Evolutionary conservation across 2,888 invertebrate genomes (phyloP), one percentile per base, ranked within the genome.

Genomic region (Azorinus chamasolen): DNA sequence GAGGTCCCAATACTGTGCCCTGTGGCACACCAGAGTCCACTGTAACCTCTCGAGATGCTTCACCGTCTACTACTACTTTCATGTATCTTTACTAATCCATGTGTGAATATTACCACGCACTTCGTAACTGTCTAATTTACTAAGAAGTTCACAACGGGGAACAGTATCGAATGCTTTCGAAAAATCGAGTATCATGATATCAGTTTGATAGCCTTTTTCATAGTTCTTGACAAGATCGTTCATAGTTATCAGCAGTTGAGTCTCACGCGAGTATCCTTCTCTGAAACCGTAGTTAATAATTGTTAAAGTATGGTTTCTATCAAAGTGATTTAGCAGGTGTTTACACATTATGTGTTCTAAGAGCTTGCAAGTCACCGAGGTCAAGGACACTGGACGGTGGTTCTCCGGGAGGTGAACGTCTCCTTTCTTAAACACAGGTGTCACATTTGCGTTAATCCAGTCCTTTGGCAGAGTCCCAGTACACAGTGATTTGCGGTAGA

Each of bases 331-430:
- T 22, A 64, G 39, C 6, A 75, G 54, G 39, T 80, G 77, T 53
- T 62, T 63, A 39, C 65, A 74, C 45, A 75, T 75, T 18, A 69
- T 77, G 41, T 83, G 75, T 39, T 79, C 76, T 1, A 79, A 14
- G 66, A 32, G 32, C 32, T 32, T 32, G 32, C 32, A 32, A 6
- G 32, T 32, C 10, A 32, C 32, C 4, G 5, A 25, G 5, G 71
- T 77, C 18, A 83, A 64, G 5, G 83, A 83, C 0, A 83, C 71
- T 16, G 65, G 83, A 10, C 68, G 20, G 51, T 79, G 72, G 43
- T 79, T 79, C 32, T 53, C 55, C 32, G 68, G 55, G 1, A 27
- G 22, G 22, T 70, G 58, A 1, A 27, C 14, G 53, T 75, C 69
- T 0, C 75, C 75, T 37, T 70, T 76, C 61, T 70, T 76, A 55